phyloP scores from a whole-genome alignment of 1,140 invertebrate species.

The Lasioglossum albipes region DNA sequence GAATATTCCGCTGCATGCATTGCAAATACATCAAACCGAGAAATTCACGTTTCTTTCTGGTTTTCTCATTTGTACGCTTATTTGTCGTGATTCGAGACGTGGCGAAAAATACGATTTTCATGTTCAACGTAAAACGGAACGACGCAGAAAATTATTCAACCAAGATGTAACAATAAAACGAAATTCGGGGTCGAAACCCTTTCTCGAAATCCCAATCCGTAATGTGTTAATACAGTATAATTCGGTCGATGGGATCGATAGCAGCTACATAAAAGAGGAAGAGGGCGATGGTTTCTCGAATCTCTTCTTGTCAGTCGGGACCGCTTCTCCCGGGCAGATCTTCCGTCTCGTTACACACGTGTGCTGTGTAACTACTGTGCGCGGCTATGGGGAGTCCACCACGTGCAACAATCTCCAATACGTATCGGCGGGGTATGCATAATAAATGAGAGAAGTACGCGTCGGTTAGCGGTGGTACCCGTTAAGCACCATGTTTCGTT shows the following conservation, averaged over 20 bases:
- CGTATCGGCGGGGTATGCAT: constrained; percentile 71
- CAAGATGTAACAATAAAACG: too few species aligned
- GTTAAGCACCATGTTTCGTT: constrained; percentile 65
- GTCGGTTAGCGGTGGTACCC: constrained; percentile 39
- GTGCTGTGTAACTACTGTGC: constrained; percentile 63
- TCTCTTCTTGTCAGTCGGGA: constrained; percentile 39
- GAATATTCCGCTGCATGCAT: constrained; percentile 23
- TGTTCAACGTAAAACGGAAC: background rate
- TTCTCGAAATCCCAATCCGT: background rate
- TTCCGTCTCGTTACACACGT: constrained; percentile 69
- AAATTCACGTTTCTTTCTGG: background rate
- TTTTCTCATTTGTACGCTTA: background rate
- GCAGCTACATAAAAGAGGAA: constrained; percentile 25
- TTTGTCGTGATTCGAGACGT: background rate
- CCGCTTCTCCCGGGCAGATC: constrained; percentile 55
- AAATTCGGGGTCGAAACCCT: too few species aligned
- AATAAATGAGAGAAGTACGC: constrained; percentile 67
- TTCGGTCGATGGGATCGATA: constrained; percentile 34
- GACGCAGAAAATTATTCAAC: background rate
- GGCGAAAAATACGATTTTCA: background rate
- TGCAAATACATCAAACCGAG: background rate
- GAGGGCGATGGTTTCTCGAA: constrained; percentile 34
- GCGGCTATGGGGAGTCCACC: constrained; percentile 45
- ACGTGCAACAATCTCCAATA: constrained; percentile 71
- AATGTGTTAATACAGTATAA: background rate